Conservation (phyloP, 2,113 vertebrate species). For the Rhegmatorhina hoffmannsi region DNA sequence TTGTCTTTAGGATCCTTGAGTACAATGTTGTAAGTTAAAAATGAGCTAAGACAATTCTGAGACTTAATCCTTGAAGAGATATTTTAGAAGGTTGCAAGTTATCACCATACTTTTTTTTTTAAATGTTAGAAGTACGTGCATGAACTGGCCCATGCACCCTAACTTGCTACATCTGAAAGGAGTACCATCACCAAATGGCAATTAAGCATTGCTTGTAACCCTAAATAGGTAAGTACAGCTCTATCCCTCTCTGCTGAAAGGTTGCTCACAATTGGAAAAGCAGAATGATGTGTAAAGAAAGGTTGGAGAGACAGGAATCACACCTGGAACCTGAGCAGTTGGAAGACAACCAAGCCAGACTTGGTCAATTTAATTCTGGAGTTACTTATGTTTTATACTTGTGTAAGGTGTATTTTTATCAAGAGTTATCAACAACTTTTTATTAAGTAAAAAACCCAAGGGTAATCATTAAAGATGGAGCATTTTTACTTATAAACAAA, state of each 20-base stretch:
- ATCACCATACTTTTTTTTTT: neutral
- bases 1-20: neutral
- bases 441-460: neutral
- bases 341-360: neutral
- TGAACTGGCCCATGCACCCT: neutral
- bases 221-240: neutral
- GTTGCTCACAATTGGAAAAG: neutral
- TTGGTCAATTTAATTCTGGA: neutral
- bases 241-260: neutral
- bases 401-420: neutral
- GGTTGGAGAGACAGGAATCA: neutral
- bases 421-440: neutral
- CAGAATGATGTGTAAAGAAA: neutral
- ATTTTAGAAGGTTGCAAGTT: neutral
- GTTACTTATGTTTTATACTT: neutral
- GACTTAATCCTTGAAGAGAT: neutral
- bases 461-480: neutral
- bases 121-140: neutral
- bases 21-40: neutral
- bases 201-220: neutral
- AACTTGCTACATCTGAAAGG: neutral
- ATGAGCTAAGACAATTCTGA: neutral
- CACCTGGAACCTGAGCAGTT: neutral
- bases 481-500: neutral
- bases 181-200: neutral